Base-by-base conservation (phyloP, 2,797 vertebrate species). In the Pyrrhura leucotis region DNA sequence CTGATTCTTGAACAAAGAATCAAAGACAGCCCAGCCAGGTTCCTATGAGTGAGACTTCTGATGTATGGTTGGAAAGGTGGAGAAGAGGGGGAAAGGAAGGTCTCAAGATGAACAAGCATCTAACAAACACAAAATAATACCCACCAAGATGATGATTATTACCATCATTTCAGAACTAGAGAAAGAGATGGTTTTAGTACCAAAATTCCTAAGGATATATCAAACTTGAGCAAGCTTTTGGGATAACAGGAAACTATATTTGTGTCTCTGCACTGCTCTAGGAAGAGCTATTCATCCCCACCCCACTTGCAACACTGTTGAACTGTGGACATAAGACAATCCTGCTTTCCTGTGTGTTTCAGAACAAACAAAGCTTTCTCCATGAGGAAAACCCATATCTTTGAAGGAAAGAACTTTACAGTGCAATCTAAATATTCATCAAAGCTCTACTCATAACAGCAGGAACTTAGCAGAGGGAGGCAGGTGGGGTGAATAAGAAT, bases 401-500 rank as follows among this genome's bases (percentile, higher is more conserved):
- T 85, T 89, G 89, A 93, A 88, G 63, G 47, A 91, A 93, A 87
- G 69, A 91, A 90, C 88, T 94, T 96, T 91, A 96, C 58, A 89
- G 89, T 25, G 85, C 80, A 88, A 96, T 73, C 51, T 28, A 94
- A 96, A 96, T 91, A 93, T 74, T 88, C 89, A 91, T 91, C 95
- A 96, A 95, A 96, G 89, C 91, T 65, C 73, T 88, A 31, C 83
- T 76, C 81, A 44, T 67, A 95, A 91, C 88, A 93, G 93, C 91
- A 94, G 91, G 88, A 95, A 91, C 91, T 90, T 61, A 74, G 94
- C 71, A 82, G 59, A 53, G 48, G 74, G 89, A 95, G 79, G 89
- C 91, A 96, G 93, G 91, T 91, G 96, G 77, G 10, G 40, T 81
- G 82, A 89, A 10, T 89, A 95, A 89, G 93, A 92, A 94, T 96